Base-by-base conservation (phyloP, 1,140 invertebrate species). In the Brachionus rubens region DNA sequence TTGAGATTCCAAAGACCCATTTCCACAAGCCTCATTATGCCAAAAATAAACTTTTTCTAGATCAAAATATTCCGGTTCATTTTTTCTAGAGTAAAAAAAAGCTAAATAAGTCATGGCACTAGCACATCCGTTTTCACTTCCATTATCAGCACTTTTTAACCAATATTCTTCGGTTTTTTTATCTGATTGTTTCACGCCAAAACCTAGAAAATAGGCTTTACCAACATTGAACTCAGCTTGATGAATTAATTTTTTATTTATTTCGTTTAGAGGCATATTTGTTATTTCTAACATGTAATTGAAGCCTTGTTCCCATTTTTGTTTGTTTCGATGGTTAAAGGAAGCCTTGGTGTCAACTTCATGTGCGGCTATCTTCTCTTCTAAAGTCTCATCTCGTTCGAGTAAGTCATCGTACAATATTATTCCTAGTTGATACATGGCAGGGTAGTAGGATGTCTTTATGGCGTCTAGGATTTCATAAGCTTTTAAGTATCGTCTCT, bases 11-110 rank as follows among this genome's bases (percentile, higher is more conserved):
- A 85, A 76, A 76, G 80, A 82, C 9, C 83, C 83, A 80, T 84
- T 83, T 10, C 83, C 82, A 79, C 82, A 83, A n/a, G 84, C 84
- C 65, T 85, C 83, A 16, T 81, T 82, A 68, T 85, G 84, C 82
- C 83, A 85, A 77, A 83, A 84, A 70, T 82, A 85, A 14, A 83
- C 81, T 67, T 83, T 82, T 24, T 83, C 80, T 6, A 85, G 78
- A 78, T 85, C 79, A 0, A 77, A 68, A 52, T 76, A 78, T 19
- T 82, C 79, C 16, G 41, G 54, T 12, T 80, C 79, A 46, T 28
- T 46, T 43, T 78, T 76, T n/a, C 80, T 46, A 26, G 83, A 82
- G 76, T 85, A 85, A 77, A 81, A 83, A 81, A 84, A 81, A 3
- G 83, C 84, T 2, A 85, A 80, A 9, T 79, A 79, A 16, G 80